Evolutionary conservation across 2,797 vertebrate species (phyloP).

Genomic region (Micromesistius poutassou): DNA sequence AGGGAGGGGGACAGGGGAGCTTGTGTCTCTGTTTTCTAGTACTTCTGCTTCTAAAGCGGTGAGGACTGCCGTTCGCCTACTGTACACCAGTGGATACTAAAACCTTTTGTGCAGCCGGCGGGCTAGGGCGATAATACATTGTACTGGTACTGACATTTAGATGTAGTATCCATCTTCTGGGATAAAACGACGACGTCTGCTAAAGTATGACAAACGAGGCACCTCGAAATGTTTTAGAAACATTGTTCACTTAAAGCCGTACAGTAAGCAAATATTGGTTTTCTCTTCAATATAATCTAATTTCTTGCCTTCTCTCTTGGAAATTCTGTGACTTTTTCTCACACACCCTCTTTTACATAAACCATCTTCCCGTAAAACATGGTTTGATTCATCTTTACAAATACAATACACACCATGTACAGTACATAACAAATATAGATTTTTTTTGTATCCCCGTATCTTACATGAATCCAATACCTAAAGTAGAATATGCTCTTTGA

Average conservation of each 20-base stretch:
- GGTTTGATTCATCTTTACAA: slow-evolving; percentile 72
- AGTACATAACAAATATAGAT: slow-evolving; percentile 77
- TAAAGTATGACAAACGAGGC: slow-evolving; percentile 75
- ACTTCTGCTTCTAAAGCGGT: slow-evolving; percentile 72
- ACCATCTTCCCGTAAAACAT: slow-evolving; percentile 68
- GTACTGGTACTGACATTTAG: slow-evolving; percentile 64
- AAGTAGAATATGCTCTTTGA: slow-evolving; percentile 61
- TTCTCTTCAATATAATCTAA: slow-evolving; percentile 66
- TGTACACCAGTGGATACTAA: slow-evolving; percentile 68
- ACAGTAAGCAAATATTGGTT: slow-evolving; percentile 72
- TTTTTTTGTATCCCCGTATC: slow-evolving; percentile 50
- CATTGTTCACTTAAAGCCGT: slow-evolving; percentile 73
- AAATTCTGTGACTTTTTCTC: slow-evolving; percentile 53
- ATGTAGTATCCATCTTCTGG: slow-evolving; percentile 61
- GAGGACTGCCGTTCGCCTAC: slow-evolving; percentile 66
- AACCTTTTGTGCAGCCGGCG: slow-evolving; percentile 67
- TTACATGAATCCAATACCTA: slow-evolving; percentile 65
- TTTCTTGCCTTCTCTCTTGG: slow-evolving; percentile 50
- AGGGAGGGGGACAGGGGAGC: slow-evolving; percentile 36
- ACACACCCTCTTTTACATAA: slow-evolving; percentile 55
- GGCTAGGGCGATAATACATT: slow-evolving; percentile 71
- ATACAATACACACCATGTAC: slow-evolving; percentile 76
- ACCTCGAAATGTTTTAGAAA: slow-evolving; percentile 74
- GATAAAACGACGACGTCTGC: slow-evolving; percentile 65
- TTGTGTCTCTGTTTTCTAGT: slow-evolving; percentile 44